Evolutionary conservation across 2,797 vertebrate genomes (phyloP).

Genomic region (Macropodus opercularis): DNA sequence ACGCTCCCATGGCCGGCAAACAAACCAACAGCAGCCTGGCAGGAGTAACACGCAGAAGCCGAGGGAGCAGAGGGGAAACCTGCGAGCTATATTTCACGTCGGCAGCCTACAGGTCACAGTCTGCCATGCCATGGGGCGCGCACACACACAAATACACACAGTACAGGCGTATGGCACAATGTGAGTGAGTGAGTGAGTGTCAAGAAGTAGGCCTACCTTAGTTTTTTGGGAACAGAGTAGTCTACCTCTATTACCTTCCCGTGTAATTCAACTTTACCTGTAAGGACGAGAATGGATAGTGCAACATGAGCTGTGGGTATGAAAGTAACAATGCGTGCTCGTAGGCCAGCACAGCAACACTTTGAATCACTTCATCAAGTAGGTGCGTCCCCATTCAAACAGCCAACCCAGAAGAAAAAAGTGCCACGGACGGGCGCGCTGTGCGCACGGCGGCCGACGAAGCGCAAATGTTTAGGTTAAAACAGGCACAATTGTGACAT

Average conservation of each 20-base stretch:
- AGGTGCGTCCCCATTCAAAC: constrained; percentile 74
- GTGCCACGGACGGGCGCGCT: constrained; percentile 5
- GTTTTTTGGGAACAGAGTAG: constrained; percentile 96
- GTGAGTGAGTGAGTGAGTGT: constrained; percentile 2
- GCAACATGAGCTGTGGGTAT: constrained; percentile 63
- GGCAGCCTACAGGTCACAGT: constrained; percentile 75
- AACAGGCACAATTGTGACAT: constrained; percentile 37
- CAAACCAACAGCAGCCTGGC: constrained; percentile 3
- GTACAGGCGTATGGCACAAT: constrained; percentile 2
- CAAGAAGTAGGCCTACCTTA: constrained; percentile 85
- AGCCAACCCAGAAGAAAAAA: constrained; percentile 17
- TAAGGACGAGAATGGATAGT: constrained; percentile 71
- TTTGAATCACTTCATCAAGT: constrained; percentile 76
- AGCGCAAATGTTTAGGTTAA: constrained; percentile 32
- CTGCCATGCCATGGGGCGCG: constrained; percentile 52
- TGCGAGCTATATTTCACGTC: constrained; percentile 65
- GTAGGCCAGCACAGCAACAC: constrained; percentile 62
- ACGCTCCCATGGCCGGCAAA: constrained; percentile 14
- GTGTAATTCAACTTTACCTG: constrained; percentile 96
- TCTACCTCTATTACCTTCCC: constrained; percentile 97
- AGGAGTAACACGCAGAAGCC: constrained; percentile 10
- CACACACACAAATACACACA: no score
- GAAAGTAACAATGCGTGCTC: constrained; percentile 56
- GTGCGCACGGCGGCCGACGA: constrained; percentile 24
- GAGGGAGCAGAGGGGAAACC: constrained; percentile 18